These are phyloP conservation scores for Taeniopygia guttata DNA, from an alignment of 2,797 vertebrate genomes.

Conservation along the genomic window DNA sequence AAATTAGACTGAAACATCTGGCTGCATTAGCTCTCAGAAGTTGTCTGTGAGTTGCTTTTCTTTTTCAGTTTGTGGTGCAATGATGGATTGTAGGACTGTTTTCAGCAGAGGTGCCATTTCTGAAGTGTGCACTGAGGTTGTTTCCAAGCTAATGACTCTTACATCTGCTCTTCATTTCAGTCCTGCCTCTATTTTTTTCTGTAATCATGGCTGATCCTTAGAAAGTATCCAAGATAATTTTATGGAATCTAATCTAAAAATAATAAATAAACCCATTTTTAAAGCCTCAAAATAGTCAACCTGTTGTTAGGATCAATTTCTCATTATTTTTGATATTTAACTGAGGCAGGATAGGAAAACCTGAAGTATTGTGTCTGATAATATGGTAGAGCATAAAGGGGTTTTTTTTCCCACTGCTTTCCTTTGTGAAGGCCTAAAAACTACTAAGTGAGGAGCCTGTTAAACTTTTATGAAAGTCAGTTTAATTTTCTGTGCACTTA, in stretches of 20 bases:
- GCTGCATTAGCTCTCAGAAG: not conserved
- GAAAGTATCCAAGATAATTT: not conserved
- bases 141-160: not conserved
- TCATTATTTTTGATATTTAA: not conserved
- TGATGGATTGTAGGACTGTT: not conserved
- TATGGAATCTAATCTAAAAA: not conserved
- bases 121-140: not conserved
- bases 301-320: not conserved
- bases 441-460: not conserved
- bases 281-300: not conserved
- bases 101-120: not conserved
- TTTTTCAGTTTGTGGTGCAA: not conserved
- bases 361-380: not conserved
- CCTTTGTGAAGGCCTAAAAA: not conserved
- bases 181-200: not conserved
- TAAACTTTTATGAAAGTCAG: not conserved
- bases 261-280: not conserved
- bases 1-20: conserved; percentile 10
- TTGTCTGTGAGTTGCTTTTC: not conserved
- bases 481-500: not conserved
- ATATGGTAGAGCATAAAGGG: not conserved
- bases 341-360: not conserved
- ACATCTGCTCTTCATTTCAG: not conserved
- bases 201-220: not conserved
- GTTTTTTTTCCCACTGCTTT: accelerated